Conservation (phyloP, 2,888 invertebrate genomes). For the Escarpia spicata region DNA sequence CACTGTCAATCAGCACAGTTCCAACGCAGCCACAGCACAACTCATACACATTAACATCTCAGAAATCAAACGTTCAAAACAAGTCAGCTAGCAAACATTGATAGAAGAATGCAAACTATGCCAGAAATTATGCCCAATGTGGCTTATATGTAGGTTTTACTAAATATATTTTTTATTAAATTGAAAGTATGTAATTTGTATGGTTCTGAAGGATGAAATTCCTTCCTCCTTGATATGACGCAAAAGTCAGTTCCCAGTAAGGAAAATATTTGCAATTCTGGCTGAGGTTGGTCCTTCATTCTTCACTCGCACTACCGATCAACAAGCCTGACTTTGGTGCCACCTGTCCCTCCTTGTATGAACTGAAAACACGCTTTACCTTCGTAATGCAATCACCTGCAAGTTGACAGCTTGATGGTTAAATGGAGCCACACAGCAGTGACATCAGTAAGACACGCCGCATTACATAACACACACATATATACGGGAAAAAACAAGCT, state of each 20-base stretch:
- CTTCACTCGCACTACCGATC: not conserved
- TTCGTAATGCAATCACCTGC: not conserved
- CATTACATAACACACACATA: not conserved
- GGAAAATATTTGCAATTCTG: not conserved
- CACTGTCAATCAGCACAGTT: not conserved
- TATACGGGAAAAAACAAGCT: not conserved
- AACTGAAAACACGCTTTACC: slow-evolving; percentile 3
- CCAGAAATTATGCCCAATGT: not conserved
- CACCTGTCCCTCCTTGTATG: slow-evolving; percentile 4
- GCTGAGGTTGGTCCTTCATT: not conserved
- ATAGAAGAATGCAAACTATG: not conserved
- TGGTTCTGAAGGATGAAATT: not conserved
- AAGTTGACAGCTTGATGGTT: not conserved
- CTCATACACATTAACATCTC: not conserved
- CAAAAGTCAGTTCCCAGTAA: not conserved
- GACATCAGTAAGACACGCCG: not conserved
- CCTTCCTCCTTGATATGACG: not conserved
- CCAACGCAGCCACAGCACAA: not conserved
- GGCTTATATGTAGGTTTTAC: not conserved
- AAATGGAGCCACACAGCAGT: not conserved
- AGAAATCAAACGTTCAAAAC: not conserved
- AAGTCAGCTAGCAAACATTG: not conserved
- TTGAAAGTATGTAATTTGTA: not conserved
- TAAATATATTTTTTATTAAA: not conserved
- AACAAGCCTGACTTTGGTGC: slow-evolving; percentile 5